Percentiles rank a stretch among this genome's conserved stretches.
Evolutionary conservation across 2,797 vertebrate species (phyloP).

Genomic region (Platalea minor): DNA sequence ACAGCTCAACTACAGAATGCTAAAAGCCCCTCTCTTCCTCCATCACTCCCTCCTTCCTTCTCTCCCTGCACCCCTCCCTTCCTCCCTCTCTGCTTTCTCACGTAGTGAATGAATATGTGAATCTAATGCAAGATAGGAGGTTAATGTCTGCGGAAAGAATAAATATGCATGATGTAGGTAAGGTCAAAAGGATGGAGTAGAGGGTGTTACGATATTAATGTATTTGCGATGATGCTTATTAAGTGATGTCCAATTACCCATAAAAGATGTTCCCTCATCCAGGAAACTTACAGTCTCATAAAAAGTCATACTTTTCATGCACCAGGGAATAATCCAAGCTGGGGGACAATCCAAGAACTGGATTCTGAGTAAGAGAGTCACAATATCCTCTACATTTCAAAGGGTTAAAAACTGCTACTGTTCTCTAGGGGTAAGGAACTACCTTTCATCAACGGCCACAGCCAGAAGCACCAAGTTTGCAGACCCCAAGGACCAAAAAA

Average conservation of each 20-base stretch:
- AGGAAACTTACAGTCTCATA: neutral
- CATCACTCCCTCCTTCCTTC: neutral
- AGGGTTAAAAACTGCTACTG: neutral
- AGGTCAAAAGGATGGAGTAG: neutral
- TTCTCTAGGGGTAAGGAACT: neutral
- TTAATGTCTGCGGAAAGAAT: neutral
- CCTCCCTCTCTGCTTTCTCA: neutral
- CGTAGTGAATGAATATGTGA: neutral
- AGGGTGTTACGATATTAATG: neutral
- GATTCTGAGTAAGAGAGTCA: neutral
- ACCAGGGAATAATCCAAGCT: neutral
- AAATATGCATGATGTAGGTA: neutral
- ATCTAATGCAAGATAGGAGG: neutral
- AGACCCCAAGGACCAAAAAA: neutral
- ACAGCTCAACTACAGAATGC: constrained; percentile 41
- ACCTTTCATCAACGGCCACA: neutral
- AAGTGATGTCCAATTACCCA: neutral
- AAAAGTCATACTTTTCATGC: neutral
- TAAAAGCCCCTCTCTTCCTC: constrained; percentile 28
- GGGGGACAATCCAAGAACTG: neutral
- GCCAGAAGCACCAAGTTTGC: neutral
- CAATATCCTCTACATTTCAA: neutral
- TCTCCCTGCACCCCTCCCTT: neutral
- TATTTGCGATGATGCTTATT: neutral
- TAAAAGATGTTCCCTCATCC: neutral